Evolutionary conservation across 30 jellyfish, hydroid and myxozoan genomes (phyloP).

Genomic region (Hydra vulgaris): DNA sequence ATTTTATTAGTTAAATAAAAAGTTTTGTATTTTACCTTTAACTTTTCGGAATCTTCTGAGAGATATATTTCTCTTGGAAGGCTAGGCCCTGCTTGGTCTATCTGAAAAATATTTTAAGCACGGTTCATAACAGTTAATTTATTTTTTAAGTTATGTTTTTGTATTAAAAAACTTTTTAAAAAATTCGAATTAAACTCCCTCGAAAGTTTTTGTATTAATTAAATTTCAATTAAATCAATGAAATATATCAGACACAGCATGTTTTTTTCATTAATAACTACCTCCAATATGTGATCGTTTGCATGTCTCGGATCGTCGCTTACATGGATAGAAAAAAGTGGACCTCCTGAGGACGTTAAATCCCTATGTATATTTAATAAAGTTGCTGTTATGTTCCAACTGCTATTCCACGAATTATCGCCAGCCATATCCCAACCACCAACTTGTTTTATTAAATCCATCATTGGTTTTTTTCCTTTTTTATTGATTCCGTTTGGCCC

Average conservation of each 20-base stretch:
- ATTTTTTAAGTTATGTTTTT: too few species aligned
- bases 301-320: conserved; percentile 93
- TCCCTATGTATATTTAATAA: conserved; percentile 59
- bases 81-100: conserved; percentile 99
- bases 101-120: conserved; percentile 15
- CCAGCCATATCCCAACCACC: conserved; percentile 87
- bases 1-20: too few species aligned
- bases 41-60: conserved; percentile 23
- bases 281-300: conserved; percentile 86
- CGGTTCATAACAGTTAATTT: background rate
- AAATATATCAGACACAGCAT: too few species aligned
- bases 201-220: too few species aligned
- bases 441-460: conserved; percentile 46
- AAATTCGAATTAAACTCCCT: too few species aligned
- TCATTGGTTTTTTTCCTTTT: conserved; percentile 64
- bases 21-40: conserved; percentile 66
- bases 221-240: too few species aligned
- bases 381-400: conserved; percentile 53
- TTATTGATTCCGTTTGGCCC: conserved; percentile 31
- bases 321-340: conserved; percentile 86
- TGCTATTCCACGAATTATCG: conserved; percentile 41
- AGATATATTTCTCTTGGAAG: conserved; percentile 78
- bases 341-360: conserved; percentile 96
- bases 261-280: too few species aligned
- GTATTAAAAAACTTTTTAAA: too few species aligned